Evolutionary conservation across 2,888 invertebrate genomes (phyloP), one percentile per base, ranked within the genome.

Genomic region (Mylabris sibirica): DNA sequence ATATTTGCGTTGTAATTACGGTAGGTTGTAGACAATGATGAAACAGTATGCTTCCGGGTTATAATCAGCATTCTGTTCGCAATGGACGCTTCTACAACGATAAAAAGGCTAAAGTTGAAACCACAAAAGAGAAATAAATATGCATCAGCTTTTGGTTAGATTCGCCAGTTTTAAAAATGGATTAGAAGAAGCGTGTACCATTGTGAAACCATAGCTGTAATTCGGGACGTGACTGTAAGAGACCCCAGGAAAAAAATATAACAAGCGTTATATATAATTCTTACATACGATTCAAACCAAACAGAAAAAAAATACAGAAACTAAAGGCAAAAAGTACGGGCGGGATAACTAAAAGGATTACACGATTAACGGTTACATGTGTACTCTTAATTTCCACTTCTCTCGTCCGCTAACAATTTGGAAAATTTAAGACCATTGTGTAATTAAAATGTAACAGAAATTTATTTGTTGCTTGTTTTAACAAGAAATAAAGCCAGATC

Each of bases 351-450:
- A 72, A 73, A 73, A 68, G 77, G 78, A 77, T 78, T 79, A 79
- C 69, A 72, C 74, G 78, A 78, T 77, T 78, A 78, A 72, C 73
- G 76, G 74, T 78, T 78, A 79, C 78, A 76, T 77, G 77, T 78
- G 77, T 77, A 76, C 72, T 74, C 74, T 75, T 75, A 76, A 74
- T 75, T 71, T 72, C 74, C 72, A 71, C 72, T 69, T 70, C 71
- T 74, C 73, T 73, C 74, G 64, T 24, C 57, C 59, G 64, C 70
- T 65, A 67, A 64, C 67, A 70, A 67, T 70, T 70, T 65, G 67
- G 70, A 65, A 67, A 70, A 70, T 67, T 70, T 70, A 65, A 35
- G 35, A 34, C 35, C 59, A 59, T 38, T 72, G 72, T 63, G 69
- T 72, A 74, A 75, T 75, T 75, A 74, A 75, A 75, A 71, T 69